phyloP scores from a whole-genome alignment of 2,888 invertebrate genomes.

The Sceliomorpha sp. region DNA sequence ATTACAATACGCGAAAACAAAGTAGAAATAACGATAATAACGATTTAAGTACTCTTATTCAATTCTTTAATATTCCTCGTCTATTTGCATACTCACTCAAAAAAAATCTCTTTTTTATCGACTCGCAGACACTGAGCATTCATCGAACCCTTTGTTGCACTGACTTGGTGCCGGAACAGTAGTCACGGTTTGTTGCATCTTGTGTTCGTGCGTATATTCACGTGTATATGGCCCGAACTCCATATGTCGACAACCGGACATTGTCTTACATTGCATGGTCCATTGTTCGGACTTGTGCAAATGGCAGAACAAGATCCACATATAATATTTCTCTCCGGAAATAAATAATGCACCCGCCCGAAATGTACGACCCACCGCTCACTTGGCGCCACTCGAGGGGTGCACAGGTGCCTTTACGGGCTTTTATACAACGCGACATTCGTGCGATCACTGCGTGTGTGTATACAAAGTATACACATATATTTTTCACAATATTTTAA shows the following conservation, averaged over 20 bases:
- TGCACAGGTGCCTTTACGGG: conserved; percentile 26
- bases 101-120: conserved; percentile 14
- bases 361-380: conserved; percentile 29
- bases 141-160: conserved; percentile 28
- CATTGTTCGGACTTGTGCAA: conserved; percentile 29
- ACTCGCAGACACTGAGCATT: conserved; percentile 5
- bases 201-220: conserved; percentile 7
- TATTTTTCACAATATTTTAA: no score
- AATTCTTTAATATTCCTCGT: no score
- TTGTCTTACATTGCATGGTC: conserved; percentile 15
- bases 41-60: no score
- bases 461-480: no score
- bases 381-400: conserved; percentile 31
- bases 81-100: no score
- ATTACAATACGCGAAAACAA: no score
- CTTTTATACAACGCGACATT: no score
- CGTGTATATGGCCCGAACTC: conserved; percentile 9
- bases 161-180: conserved; percentile 57
- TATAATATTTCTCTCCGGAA: conserved; percentile 18
- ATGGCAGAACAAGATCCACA: conserved; percentile 31
- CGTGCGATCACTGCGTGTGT: no score
- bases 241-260: conserved; percentile 9
- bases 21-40: no score
- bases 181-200: conserved; percentile 51
- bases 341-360: conserved; percentile 17